A percentile compares a stretch with the other conserved stretches of the same genome.
Evolutionary conservation across 2,888 invertebrate genomes (phyloP).

Genomic region (Molorchus minor): DNA sequence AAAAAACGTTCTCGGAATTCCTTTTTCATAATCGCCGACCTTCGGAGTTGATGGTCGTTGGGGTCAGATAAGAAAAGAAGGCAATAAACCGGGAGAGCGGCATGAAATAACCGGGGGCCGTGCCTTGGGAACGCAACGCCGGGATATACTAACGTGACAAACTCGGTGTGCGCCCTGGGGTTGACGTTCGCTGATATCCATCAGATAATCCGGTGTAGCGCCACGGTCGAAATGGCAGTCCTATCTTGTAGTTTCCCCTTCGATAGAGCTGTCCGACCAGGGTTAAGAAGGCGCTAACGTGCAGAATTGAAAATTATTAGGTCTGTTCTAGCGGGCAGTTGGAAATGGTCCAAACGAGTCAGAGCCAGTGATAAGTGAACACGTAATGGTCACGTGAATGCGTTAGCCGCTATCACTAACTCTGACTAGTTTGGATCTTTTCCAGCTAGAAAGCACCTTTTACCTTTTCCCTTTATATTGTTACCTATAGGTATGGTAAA

Average conservation of each 20-base stretch:
- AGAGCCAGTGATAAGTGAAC: too few species aligned
- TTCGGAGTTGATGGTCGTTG: slow-evolving; percentile 6
- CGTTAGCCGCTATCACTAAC: too few species aligned
- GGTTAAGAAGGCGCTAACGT: too few species aligned
- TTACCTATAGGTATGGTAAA: too few species aligned
- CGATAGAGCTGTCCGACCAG: slow-evolving; percentile 17
- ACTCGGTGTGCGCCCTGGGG: slow-evolving; percentile 24
- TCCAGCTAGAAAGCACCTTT: too few species aligned
- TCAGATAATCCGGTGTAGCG: slow-evolving; percentile 32
- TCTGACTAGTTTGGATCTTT: too few species aligned
- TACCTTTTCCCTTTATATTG: too few species aligned
- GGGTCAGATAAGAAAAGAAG: slow-evolving; percentile 31
- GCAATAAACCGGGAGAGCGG: slow-evolving; percentile 28
- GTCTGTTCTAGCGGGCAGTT: too few species aligned
- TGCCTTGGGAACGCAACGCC: slow-evolving; percentile 26
- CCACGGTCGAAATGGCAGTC: slow-evolving; percentile 27
- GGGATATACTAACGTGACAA: slow-evolving; percentile 24
- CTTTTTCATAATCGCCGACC: slow-evolving; percentile 14
- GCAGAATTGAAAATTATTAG: too few species aligned
- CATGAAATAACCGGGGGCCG: slow-evolving; percentile 28
- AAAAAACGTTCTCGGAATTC: too few species aligned
- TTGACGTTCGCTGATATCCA: slow-evolving; percentile 30
- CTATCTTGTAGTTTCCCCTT: slow-evolving; percentile 29
- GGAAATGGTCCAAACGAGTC: too few species aligned
- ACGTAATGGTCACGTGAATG: too few species aligned